A percentile compares a stretch with the other conserved stretches of the same genome.
Evolutionary conservation across 2,113 vertebrate genomes (phyloP).

Genomic region (Drymodes brunneopygia): DNA sequence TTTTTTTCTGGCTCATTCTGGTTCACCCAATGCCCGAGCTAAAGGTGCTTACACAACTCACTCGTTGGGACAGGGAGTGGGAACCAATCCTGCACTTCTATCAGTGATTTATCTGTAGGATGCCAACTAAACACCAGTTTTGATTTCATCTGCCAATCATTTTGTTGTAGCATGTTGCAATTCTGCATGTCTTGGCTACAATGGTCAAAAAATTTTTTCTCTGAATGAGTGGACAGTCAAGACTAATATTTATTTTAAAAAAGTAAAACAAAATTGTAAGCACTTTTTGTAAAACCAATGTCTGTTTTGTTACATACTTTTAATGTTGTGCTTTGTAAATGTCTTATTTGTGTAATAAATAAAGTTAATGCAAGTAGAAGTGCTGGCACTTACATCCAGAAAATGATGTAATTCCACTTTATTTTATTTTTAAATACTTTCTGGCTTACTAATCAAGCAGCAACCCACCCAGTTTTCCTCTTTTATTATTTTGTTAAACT

Average conservation of each 20-base stretch:
- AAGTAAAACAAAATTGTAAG: conserved; percentile 86
- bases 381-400: conserved; percentile 78
- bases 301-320: conserved; percentile 93
- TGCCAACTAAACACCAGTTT: conserved; percentile 63
- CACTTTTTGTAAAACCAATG: conserved; percentile 90
- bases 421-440: conserved; percentile 69
- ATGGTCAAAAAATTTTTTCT: conserved; percentile 76
- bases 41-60: conserved; percentile 56
- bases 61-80: conserved; percentile 1
- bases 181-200: conserved; percentile 82
- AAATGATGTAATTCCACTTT: conserved; percentile 66
- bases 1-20: conserved; percentile 6
- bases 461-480: conserved; percentile 50
- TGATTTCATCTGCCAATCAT: conserved; percentile 68
- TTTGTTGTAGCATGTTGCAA: conserved; percentile 80
- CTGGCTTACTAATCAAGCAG: conserved; percentile 45
- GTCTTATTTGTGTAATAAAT: conserved; percentile 96
- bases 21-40: background rate
- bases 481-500: conserved; percentile 57
- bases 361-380: conserved; percentile 82
- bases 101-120: conserved; percentile 1
- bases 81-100: conserved; percentile 17
- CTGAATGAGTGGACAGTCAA: conserved; percentile 75
- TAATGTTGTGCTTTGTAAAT: conserved; percentile 91
- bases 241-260: conserved; percentile 98